phyloP scores from a whole-genome alignment of 2,888 invertebrate species.

The Nomada goodeniana region DNA sequence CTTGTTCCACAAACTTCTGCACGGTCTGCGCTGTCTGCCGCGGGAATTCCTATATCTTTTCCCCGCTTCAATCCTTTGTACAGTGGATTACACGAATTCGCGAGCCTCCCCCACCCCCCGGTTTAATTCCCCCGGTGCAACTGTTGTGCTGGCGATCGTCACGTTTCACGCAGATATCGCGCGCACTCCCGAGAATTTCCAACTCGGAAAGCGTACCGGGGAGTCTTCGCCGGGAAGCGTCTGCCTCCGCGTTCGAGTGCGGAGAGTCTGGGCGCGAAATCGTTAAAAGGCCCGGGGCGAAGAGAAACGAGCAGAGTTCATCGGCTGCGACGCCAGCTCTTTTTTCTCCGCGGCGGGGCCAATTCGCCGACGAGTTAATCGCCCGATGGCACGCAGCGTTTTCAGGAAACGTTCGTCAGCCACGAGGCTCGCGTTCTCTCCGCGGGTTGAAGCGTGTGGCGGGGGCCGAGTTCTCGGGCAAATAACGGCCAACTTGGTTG shows the following conservation, averaged over 20 bases:
- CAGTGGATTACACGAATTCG: constrained; percentile 2
- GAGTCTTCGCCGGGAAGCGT: neutral
- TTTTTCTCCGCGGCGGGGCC: constrained; percentile 25
- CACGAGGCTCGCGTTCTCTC: neutral
- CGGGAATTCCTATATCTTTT: neutral
- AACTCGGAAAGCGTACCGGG: neutral
- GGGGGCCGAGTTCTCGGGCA: neutral
- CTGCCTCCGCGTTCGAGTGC: constrained; percentile 14
- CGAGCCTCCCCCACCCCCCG: neutral
- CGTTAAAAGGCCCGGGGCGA: constrained; percentile 50
- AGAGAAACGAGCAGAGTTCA: constrained; percentile 51
- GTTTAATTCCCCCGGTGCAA: constrained; percentile 15
- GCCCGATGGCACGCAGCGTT: constrained; percentile 24
- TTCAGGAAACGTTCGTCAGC: constrained; percentile 20
- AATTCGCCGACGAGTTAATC: constrained; percentile 49
- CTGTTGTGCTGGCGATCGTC: constrained; percentile 4
- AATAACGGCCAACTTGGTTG: too few relatives aligned
- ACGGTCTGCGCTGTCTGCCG: neutral
- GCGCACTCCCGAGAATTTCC: neutral
- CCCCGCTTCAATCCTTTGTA: neutral
- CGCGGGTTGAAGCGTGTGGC: neutral
- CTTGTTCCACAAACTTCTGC: neutral
- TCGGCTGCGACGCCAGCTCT: constrained; percentile 48
- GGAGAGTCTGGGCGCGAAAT: constrained; percentile 37
- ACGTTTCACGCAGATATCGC: constrained; percentile 1